phyloP scores from a whole-genome alignment of 2,113 vertebrate species.

The Melanostigma gelatinosum region DNA sequence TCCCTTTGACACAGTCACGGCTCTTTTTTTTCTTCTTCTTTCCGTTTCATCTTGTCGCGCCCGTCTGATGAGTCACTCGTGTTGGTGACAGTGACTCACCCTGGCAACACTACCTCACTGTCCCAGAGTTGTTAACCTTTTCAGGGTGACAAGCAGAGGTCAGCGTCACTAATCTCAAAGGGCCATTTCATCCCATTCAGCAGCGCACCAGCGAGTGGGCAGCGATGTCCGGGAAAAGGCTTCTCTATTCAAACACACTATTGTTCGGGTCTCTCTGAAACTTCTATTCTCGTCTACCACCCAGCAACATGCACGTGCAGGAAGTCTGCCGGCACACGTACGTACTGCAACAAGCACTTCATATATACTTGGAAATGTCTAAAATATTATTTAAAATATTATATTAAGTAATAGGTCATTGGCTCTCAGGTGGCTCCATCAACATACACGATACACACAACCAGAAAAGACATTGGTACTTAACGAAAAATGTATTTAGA shows the following conservation, averaged over 20 bases:
- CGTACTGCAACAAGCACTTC: background rate
- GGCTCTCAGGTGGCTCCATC: background rate
- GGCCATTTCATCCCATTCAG: conserved; percentile 61
- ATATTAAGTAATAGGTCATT: background rate
- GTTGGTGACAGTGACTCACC: conserved; percentile 72
- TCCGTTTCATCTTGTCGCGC: conserved; percentile 29
- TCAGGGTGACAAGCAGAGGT: conserved; percentile 51
- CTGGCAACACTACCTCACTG: conserved; percentile 57
- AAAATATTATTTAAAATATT: background rate
- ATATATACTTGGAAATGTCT: background rate
- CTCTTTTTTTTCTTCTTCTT: conserved; percentile 20
- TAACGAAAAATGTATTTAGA: background rate
- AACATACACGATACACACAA: background rate
- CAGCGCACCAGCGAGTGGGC: conserved; percentile 39
- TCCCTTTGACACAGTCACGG: conserved; percentile 54
- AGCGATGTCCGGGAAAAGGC: conserved; percentile 44
- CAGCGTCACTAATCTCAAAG: conserved; percentile 66
- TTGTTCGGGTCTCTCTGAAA: conserved; percentile 49
- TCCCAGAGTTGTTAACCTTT: conserved; percentile 67
- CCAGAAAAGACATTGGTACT: background rate
- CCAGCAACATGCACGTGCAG: conserved; percentile 35
- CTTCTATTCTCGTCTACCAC: conserved; percentile 51
- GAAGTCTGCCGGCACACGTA: background rate
- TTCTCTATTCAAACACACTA: conserved; percentile 46
- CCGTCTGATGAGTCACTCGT: conserved; percentile 68